A percentile compares a stretch with the other conserved stretches of the same genome.
phyloP scores from a whole-genome alignment of 1,140 invertebrate genomes.

The Pachypsylla venusta region DNA sequence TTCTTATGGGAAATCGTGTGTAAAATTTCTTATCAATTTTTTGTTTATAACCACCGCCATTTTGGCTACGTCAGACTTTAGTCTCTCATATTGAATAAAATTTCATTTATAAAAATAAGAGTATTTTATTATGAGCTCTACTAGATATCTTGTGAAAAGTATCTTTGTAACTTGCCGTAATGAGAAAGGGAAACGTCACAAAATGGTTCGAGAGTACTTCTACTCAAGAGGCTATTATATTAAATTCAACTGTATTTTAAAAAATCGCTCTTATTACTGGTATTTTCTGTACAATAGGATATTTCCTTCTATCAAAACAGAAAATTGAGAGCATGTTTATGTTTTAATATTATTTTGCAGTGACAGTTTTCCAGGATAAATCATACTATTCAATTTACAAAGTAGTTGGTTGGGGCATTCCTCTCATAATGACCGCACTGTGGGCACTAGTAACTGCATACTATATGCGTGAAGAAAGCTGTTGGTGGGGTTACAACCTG shows the following conservation, averaged over 20 bases:
- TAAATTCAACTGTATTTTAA: neutral
- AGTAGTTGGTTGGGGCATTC: slow-evolving; percentile 64
- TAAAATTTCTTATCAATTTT: too few relatives aligned
- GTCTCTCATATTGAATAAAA: too few relatives aligned
- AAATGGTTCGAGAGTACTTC: too few relatives aligned
- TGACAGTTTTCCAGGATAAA: slow-evolving; percentile 62
- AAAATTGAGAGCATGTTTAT: neutral
- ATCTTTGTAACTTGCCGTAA: too few relatives aligned
- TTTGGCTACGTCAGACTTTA: too few relatives aligned
- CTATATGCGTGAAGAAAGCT: slow-evolving; percentile 32
- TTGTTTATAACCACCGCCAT: too few relatives aligned
- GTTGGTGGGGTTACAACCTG: slow-evolving; percentile 74
- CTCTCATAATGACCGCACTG: slow-evolving; percentile 48
- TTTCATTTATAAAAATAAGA: too few relatives aligned
- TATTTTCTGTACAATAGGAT: neutral
- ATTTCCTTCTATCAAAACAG: neutral
- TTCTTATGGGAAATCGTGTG: too few relatives aligned
- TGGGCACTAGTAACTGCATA: slow-evolving; percentile 50
- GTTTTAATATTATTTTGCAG: slow-evolving; percentile 28
- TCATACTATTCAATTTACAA: slow-evolving; percentile 54
- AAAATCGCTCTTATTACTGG: too few relatives aligned
- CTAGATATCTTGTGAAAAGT: too few relatives aligned
- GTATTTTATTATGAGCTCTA: too few relatives aligned
- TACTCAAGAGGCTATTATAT: neutral
- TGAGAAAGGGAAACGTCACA: too few relatives aligned